Base-by-base conservation (phyloP, 1,140 invertebrate genomes). In the Dendroctonus ponderosae region DNA sequence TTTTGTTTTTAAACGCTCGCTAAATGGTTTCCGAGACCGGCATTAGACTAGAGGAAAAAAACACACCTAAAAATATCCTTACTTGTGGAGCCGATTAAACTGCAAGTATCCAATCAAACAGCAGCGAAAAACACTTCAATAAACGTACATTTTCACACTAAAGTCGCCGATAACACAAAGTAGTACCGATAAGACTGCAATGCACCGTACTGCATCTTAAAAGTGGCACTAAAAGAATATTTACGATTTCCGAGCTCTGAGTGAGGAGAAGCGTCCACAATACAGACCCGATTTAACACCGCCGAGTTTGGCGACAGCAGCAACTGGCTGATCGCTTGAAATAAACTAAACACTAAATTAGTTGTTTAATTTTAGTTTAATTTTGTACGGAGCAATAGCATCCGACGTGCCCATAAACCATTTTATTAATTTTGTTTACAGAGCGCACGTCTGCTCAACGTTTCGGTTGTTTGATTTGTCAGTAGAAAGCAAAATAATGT, bases 321-420 rank as follows among this genome's bases (percentile, higher is more conserved):
- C 53, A 56, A 56, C 53, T 42, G 53, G 50, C 50, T n/a, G 50
- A 52, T 42, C 37, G 40, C 56, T 46, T 59, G 46, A 59, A 59
- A 59, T 59, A 44, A 59, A 46, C 43, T 59, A 56, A 56, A 56
- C 39, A 11, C 53, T 56, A 56, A 56, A 56, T 56, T 56, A 56
- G 53, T 59, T 59, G 42, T 59, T 59, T 59, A 59, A 59, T 59
- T 59, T 59, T 59, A 59, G 56, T 59, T 59, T 59, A 59, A 59
- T 59, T 44, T 44, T 39, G 41, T 59, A 15, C 12, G 56, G 41
- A 59, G 56, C 53, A 52, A 52, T 52, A 52, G 50, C 50, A 52
- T 26, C 26, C 43, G 8, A 12, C 8, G 8, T 8, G 43, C 43
- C 8, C n/a, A 46, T 46, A 46, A 46, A 46, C 8, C 43, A 46